Base-by-base conservation (phyloP, 2,888 invertebrate species). In the Acrocera orbiculus region DNA sequence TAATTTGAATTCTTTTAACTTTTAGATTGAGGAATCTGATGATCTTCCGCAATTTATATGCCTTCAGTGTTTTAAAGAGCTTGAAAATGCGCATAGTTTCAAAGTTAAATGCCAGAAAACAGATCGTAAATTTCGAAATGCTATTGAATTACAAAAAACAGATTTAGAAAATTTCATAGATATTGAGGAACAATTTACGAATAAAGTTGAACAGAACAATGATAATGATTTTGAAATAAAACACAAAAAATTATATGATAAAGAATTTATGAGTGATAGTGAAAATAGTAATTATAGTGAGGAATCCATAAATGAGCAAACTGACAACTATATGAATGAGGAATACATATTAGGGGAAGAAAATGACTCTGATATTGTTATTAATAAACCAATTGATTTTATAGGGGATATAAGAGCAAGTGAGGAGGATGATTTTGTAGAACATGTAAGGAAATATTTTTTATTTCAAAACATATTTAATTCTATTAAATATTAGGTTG, bases 11-110 rank as follows among this genome's bases (percentile, higher is more conserved):
- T n/a, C n/a, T n/a, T n/a, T n/a, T n/a, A n/a, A n/a, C n/a, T 39
- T 41, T 14, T 22, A 46, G 46, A 41, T 45, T 11, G 33, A 34
- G n/a, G 11, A 24, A n/a, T 25, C 43, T 15, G 45, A 46, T 27
- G 9, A 26, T 0, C 34, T 47, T n/a, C 44, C 45, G 3, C 38
- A 44, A 31, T 30, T 35, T 24, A 42, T 47, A 15, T 47, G 47
- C 24, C 19, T 24, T 3, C 9, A 19, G 6, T 47, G 47, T 31
- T 16, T 32, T 3, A 14, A 36, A 19, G 40, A 41, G 26, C 34
- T 47, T 14, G 38, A 42, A 27, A 23, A 34, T 9, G 37, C 43
- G 3, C 45, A 45, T 30, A 39, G 39, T 22, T 47, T 47, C 27
- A 44, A 41, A 36, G 34, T 39, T 2, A 38, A 40, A 32, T 46